Conservation (phyloP, 2,888 invertebrate species). For the Formica aserva region DNA sequence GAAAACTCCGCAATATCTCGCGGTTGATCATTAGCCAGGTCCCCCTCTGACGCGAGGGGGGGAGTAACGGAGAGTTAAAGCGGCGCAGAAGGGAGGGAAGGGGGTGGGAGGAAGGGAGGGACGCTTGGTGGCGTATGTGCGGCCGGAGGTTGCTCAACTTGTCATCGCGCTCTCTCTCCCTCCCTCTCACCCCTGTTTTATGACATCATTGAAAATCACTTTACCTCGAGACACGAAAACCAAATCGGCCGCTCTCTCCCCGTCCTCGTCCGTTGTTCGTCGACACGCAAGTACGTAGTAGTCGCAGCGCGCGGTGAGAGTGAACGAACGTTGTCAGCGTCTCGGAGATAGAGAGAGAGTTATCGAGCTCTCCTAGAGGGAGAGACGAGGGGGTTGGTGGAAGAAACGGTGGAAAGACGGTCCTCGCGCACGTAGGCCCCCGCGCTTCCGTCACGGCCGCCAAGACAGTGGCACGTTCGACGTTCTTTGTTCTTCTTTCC, state of each 20-base stretch:
- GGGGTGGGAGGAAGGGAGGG: not conserved
- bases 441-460: conserved; percentile 55
- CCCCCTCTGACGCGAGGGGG: conserved; percentile 17
- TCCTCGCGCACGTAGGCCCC: conserved; percentile 62
- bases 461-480: conserved; percentile 66
- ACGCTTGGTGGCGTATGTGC: conserved; percentile 58
- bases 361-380: conserved; percentile 40
- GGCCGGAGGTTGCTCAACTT: conserved; percentile 80
- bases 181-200: not conserved
- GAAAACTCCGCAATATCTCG: conserved; percentile 37
- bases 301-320: conserved; percentile 28
- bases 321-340: conserved; percentile 29
- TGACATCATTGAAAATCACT: conserved; percentile 77
- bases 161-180: conserved; percentile 66
- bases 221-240: conserved; percentile 76
- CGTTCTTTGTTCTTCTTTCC: conserved; percentile 78
- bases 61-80: conserved; percentile 6
- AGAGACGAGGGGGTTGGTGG: conserved; percentile 4
- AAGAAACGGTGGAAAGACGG: conserved; percentile 48
- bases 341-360: conserved; percentile 49
- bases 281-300: conserved; percentile 32
- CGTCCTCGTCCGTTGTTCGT: conserved; percentile 35
- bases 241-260: conserved; percentile 43
- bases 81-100: not conserved
- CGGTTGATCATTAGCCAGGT: conserved; percentile 51